phyloP scores from a whole-genome alignment of 2,888 invertebrate genomes.

The Neuroscelio doddi region DNA sequence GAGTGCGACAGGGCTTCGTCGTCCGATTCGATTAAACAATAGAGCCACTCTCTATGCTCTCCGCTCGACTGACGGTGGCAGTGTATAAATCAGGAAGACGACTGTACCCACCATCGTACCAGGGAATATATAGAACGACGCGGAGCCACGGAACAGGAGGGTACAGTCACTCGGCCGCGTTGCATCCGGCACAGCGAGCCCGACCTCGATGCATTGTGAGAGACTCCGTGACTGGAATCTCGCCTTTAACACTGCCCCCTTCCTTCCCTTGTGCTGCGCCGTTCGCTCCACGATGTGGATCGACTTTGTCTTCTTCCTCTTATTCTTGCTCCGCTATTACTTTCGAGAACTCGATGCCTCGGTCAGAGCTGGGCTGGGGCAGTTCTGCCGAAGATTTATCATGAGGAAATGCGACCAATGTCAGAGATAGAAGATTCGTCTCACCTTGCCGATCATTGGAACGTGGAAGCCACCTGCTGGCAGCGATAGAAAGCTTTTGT shows the following conservation, averaged over 20 bases:
- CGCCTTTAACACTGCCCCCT: conserved; percentile 45
- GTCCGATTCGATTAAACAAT: conserved; percentile 67
- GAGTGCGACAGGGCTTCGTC: conserved; percentile 49
- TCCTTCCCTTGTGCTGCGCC: conserved; percentile 12
- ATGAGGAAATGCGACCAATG: conserved; percentile 40
- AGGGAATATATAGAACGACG: conserved; percentile 52
- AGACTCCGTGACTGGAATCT: conserved; percentile 67
- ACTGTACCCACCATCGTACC: conserved; percentile 60
- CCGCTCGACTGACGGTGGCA: conserved; percentile 62
- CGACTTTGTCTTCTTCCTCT: conserved; percentile 47
- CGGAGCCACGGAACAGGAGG: conserved; percentile 46
- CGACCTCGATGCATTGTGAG: conserved; percentile 67
- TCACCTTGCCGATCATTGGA: neutral
- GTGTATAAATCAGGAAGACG: conserved; percentile 70
- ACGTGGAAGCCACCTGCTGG: conserved; percentile 2
- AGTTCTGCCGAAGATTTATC: too few species aligned
- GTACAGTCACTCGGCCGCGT: conserved; percentile 52
- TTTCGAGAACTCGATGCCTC: conserved; percentile 24
- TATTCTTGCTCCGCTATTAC: conserved; percentile 15
- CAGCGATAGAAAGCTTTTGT: too few species aligned
- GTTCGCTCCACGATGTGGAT: conserved; percentile 38
- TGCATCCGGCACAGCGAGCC: conserved; percentile 61
- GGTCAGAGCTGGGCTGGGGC: conserved; percentile 28
- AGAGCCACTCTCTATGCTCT: conserved; percentile 57
- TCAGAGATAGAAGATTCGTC: conserved; percentile 29